A percentile compares a stretch with the other conserved stretches of the same genome.
Conservation (phyloP, 1,140 invertebrate species). For the Drosophila pseudoobscura region DNA sequence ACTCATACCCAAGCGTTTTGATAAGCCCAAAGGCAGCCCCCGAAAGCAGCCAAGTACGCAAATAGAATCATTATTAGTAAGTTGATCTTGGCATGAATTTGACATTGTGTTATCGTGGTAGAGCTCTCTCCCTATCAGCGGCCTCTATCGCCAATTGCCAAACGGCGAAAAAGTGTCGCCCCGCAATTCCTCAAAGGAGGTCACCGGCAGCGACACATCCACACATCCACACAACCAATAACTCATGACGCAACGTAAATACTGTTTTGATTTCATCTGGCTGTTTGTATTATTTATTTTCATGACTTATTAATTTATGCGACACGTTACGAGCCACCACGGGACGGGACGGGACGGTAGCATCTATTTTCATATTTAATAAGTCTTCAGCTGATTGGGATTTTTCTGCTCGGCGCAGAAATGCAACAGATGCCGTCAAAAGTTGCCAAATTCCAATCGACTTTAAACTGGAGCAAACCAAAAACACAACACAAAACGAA, state of each 20-base stretch:
- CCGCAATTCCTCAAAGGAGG: conserved; percentile 21
- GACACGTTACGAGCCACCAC: conserved; percentile 35
- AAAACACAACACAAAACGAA: conserved; percentile 17
- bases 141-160: too few relatives aligned
- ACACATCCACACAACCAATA: background rate
- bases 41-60: too few relatives aligned
- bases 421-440: conserved; percentile 18
- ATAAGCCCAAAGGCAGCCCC: background rate
- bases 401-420: background rate
- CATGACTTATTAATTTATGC: conserved; percentile 52
- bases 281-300: conserved; percentile 36
- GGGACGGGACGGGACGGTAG: background rate
- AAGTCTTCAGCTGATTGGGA: conserved; percentile 27
- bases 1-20: background rate
- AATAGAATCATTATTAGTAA: too few relatives aligned
- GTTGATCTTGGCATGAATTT: too few relatives aligned
- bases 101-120: too few relatives aligned
- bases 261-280: conserved; percentile 18
- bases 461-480: conserved; percentile 30
- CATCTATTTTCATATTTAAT: conserved; percentile 13
- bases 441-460: conserved; percentile 31
- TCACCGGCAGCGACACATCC: conserved; percentile 11
- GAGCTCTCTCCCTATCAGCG: too few relatives aligned
- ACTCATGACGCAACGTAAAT: conserved; percentile 30
- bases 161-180: too few relatives aligned